Base-by-base conservation (phyloP, 2,888 invertebrate genomes). In the Frankliniella fusca region DNA sequence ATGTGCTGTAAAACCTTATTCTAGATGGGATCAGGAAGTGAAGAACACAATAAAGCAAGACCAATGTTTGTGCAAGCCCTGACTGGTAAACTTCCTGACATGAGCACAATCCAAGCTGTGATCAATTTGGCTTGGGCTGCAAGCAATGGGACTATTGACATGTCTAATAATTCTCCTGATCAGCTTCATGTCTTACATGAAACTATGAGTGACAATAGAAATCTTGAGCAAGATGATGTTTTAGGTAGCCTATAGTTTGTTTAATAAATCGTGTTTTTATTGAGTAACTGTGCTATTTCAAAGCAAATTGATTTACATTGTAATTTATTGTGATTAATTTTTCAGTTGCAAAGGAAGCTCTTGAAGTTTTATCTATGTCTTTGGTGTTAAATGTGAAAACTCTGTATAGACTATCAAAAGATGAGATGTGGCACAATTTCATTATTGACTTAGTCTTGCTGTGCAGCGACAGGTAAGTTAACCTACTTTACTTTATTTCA, bases 291-390 rank as follows among this genome's bases (percentile, higher is more conserved):
- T 83, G 84, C 88, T 88, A 38, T 83, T 87, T 65, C 83, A 88
- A 9, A 12, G 20, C 48, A 80, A 3, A 80, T 49, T 23, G 27
- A 81, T 23, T 65, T 83, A 38, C 20, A 80, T 81, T 80, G 80
- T 49, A 81, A 38, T 83, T 83, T 83, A 70, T 48, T 48, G 9
- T 79, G 50, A 70, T 61, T 23, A 81, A 15, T 81, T 81, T 85
- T 84, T 86, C 88, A 89, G 94, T 96, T 86, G 96, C 96, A 86
- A 94, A 96, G 86, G 98, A 98, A 89, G 96, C 97, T 81, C 90
- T 98, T 87, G 98, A 98, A 89, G 94, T 97, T 84, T 90, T 98
- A 84, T 96, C 97, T 81, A 93, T 98, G 85, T 94, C 95, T 85
- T 92, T 98, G 87, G 95, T 97, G 81, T 89, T 98, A 81, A 97